Evolutionary conservation across 2,113 vertebrate species (phyloP).

Genomic region (Lamprotornis superbus): DNA sequence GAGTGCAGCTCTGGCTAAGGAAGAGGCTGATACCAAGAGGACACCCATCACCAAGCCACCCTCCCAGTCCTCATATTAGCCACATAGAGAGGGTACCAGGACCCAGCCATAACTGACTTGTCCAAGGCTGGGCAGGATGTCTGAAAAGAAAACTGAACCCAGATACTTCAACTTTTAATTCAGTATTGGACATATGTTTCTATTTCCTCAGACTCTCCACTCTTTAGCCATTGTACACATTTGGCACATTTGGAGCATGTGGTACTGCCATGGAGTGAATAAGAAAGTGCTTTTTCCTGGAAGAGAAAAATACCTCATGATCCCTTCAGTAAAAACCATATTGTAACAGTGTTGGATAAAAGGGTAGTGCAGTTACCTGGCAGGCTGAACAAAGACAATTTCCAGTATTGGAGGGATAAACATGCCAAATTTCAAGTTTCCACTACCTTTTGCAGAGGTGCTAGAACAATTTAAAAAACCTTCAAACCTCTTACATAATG

Average conservation of each 20-base stretch:
- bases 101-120: not conserved
- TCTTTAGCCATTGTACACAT: not conserved
- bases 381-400: not conserved
- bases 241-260: not conserved
- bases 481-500: not conserved
- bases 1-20: not conserved
- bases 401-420: not conserved
- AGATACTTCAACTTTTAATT: not conserved
- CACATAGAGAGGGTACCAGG: not conserved
- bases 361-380: not conserved
- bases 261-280: not conserved
- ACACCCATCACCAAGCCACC: not conserved
- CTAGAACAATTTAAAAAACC: not conserved
- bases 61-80: not conserved
- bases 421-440: not conserved
- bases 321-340: not conserved
- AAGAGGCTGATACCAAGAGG: not conserved
- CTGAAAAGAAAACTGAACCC: not conserved
- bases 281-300: not conserved
- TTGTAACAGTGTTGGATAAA: not conserved
- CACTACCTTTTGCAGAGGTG: not conserved
- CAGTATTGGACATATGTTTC: not conserved
- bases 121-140: not conserved
- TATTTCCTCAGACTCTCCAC: not conserved
- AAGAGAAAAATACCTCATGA: not conserved